These are phyloP conservation scores for Tipula helvola DNA, from an alignment of 2,888 invertebrate species.

Conservation along the genomic window DNA sequence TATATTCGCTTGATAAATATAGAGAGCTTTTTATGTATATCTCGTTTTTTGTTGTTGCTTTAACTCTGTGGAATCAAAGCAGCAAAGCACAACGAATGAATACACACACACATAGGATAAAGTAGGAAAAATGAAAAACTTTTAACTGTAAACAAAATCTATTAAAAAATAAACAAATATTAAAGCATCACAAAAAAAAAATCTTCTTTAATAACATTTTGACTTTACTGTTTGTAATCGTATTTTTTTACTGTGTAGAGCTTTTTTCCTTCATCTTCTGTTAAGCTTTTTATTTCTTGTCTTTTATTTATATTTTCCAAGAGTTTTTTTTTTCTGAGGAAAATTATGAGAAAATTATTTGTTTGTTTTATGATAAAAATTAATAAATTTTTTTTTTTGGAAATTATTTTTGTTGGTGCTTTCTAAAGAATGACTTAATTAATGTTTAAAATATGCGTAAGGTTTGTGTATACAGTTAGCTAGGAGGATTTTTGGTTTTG, in stretches of 20 bases:
- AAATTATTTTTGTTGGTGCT: background rate
- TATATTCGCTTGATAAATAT: background rate
- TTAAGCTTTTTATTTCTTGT: background rate
- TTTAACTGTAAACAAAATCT: conserved; percentile 4
- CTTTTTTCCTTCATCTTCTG: background rate
- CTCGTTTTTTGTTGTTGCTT: background rate
- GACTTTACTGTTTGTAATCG: background rate
- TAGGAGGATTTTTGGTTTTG: background rate
- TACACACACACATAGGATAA: background rate
- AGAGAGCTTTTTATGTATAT: background rate
- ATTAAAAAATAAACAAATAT: background rate
- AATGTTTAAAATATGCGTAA: background rate
- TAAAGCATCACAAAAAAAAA: background rate
- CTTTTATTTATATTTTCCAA: background rate
- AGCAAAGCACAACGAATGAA: background rate
- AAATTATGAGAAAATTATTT: background rate
- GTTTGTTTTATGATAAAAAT: background rate
- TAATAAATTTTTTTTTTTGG: background rate
- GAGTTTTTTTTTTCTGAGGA: background rate
- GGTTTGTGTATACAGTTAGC: background rate
- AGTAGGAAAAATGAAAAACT: background rate
- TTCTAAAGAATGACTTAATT: background rate
- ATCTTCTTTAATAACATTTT: background rate
- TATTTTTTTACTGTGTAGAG: background rate
- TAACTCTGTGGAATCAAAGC: background rate